Percentiles rank a stretch among this genome's conserved stretches.
phyloP scores from a whole-genome alignment of 1,140 invertebrate genomes.

The Oreohelix idahoensis region DNA sequence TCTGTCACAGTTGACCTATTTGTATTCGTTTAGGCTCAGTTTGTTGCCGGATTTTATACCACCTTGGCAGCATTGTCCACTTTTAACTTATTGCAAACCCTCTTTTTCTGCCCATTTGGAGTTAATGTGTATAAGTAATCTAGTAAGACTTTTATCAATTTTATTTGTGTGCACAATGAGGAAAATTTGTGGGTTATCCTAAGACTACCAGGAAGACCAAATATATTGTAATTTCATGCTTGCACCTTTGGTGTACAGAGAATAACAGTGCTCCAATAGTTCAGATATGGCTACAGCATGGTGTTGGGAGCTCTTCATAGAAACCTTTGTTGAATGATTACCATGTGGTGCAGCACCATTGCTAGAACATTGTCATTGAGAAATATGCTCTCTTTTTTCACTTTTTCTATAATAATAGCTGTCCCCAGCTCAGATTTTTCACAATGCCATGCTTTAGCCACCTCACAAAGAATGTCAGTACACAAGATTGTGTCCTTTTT shows the following conservation, averaged over 20 bases:
- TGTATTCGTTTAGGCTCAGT: constrained; percentile 29
- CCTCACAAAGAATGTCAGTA: background rate
- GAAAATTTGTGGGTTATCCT: constrained; percentile 20
- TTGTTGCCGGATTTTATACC: constrained; percentile 31
- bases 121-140: background rate
- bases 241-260: constrained; percentile 27
- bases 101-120: constrained; percentile 12
- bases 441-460: background rate
- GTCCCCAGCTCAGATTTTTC: background rate
- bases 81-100: background rate
- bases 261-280: background rate
- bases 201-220: constrained; percentile 25
- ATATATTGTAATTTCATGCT: constrained; percentile 4
- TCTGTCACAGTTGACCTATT: constrained; percentile 8
- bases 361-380: no score
- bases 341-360: no score
- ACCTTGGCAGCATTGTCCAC: constrained; percentile 29
- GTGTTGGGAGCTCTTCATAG: no score
- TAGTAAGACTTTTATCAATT: background rate
- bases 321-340: no score
- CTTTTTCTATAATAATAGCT: no score
- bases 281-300: background rate
- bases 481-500: no score
- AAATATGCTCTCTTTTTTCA: no score
- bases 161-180: constrained; percentile 20